phyloP scores from a whole-genome alignment of 2,113 vertebrate genomes.

The Mustela nigripes region DNA sequence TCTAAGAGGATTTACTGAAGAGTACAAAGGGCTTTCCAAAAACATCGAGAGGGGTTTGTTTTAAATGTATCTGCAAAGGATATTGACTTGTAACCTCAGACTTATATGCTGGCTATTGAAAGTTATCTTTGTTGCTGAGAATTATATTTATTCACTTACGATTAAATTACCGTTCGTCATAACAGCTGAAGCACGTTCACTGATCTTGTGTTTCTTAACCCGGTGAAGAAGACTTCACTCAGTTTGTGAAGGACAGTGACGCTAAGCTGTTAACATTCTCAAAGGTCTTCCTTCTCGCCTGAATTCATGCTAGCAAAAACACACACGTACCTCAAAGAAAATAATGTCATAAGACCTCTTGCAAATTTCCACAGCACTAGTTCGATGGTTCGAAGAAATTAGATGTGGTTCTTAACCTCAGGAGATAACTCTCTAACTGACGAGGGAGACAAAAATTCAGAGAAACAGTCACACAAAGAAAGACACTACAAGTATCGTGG shows the following conservation, averaged over 20 bases:
- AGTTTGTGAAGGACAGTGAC: background rate
- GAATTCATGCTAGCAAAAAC: conserved; percentile 31
- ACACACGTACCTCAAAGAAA: background rate
- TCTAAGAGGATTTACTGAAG: background rate
- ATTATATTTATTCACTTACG: background rate
- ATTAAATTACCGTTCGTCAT: background rate
- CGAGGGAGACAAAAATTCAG: background rate
- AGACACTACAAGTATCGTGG: background rate
- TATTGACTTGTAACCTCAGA: conserved; percentile 38
- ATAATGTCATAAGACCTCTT: background rate
- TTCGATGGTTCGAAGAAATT: background rate
- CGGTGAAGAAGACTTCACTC: background rate
- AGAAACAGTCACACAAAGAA: background rate
- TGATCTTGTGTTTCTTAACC: background rate
- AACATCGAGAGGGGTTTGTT: background rate
- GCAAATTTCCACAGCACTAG: background rate
- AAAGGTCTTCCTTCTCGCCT: background rate
- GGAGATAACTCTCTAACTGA: background rate
- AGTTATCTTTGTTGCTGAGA: conserved; percentile 39
- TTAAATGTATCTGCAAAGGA: conserved; percentile 34
- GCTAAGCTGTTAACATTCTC: background rate
- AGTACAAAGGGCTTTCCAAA: background rate
- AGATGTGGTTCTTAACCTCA: accelerated
- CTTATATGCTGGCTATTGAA: background rate
- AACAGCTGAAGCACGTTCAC: background rate